phyloP scores from a whole-genome alignment of 2,113 vertebrate genomes.

The Scortum barcoo region DNA sequence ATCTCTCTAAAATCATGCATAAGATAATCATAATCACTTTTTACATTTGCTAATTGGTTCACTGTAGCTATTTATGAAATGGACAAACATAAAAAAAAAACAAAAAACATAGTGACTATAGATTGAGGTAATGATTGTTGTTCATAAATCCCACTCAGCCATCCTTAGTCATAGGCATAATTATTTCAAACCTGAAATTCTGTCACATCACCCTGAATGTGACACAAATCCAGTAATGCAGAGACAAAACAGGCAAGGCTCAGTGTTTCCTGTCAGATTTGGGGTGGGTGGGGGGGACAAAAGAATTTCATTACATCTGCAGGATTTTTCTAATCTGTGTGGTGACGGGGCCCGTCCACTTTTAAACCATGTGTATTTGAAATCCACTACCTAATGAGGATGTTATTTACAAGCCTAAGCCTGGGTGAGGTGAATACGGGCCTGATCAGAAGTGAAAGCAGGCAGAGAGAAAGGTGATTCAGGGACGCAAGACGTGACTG shows the following conservation, averaged over 20 bases:
- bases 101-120: neutral
- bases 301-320: constrained; percentile 36
- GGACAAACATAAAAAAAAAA: neutral
- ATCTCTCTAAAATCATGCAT: neutral
- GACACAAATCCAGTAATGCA: constrained; percentile 42
- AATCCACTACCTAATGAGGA: constrained; percentile 41
- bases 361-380: constrained; percentile 30
- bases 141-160: constrained; percentile 11
- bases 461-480: neutral
- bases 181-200: constrained; percentile 24
- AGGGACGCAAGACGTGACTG: neutral
- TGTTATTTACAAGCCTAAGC: constrained; percentile 46
- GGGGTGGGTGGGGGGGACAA: too few species aligned
- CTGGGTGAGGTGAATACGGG: constrained; percentile 7
- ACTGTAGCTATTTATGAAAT: neutral
- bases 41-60: neutral
- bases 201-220: constrained; percentile 14
- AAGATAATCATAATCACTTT: neutral
- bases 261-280: constrained; percentile 33
- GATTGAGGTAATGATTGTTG: constrained; percentile 32
- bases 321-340: constrained; percentile 47
- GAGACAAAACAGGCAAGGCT: constrained; percentile 22
- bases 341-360: neutral
- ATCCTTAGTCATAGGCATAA: constrained; percentile 13
- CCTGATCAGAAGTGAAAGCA: constrained; percentile 2